Base-by-base conservation (phyloP, 2,113 vertebrate genomes). In the Spermophilus dauricus region DNA sequence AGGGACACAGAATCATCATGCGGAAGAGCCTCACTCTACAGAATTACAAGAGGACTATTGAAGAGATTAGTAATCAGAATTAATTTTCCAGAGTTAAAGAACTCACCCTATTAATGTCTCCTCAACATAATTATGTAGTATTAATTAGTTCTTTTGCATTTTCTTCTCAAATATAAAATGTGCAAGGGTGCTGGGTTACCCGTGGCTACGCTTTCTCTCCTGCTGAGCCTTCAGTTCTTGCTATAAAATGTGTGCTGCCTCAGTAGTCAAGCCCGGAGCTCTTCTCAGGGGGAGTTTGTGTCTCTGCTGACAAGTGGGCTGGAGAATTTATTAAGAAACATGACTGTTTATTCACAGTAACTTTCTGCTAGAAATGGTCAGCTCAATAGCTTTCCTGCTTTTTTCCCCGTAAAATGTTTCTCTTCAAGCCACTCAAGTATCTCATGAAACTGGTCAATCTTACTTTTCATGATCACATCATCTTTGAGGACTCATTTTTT, bases 351-450 rank as follows among this genome's bases (percentile, higher is more conserved):
- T n/a, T 91, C 76, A 69, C 28, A 56, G 1, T 48, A 37, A 58
- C 87, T 85, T 86, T 94, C 61, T 89, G 42, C 70, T 22, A 63
- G 65, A 13, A 83, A 53, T 30, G 26, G 42, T 67, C 78, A 48
- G n/a, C 45, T 30, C 45, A 58, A 42, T 56, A 73, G n/a, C 16
- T 65, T 80, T 63, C 81, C 69, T 63, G 28, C 86, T 48, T 77
- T 82, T 83, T 94, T 37, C 65, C 39, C 39, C 69, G 61, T 91
- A 93, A 82, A 81, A 88, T 34, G 63, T 34, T 92, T 90, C 39
- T 73, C 53, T 80, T 53, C 8, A 76, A 63, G 42, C 4, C 65
- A 32, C 18, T 95, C 11, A 56, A 85, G 72, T 45, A 65, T 39
- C 70, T 91, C 42, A n/a, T 45, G 9, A 28, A 72, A 30, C 67